Conservation (phyloP, 2,888 invertebrate genomes). For the Harmothoe impar region DNA sequence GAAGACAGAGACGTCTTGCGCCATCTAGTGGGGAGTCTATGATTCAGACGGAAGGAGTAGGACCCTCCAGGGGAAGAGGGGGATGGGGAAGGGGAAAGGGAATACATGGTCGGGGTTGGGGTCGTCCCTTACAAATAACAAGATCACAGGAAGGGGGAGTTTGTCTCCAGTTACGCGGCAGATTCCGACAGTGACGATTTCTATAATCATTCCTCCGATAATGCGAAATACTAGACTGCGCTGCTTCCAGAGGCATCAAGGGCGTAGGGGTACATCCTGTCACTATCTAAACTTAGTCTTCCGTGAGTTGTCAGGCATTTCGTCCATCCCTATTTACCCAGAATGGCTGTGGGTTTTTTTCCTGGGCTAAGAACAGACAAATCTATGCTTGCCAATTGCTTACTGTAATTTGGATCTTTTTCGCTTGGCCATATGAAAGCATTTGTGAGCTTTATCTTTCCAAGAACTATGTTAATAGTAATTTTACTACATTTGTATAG, state of each 20-base stretch:
- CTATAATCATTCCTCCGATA: slow-evolving; percentile 41
- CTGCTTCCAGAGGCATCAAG: not conserved
- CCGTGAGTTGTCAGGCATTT: no score
- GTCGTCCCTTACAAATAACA: slow-evolving; percentile 31
- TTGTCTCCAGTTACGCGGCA: slow-evolving; percentile 15
- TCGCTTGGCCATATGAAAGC: no score
- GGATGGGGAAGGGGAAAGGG: not conserved
- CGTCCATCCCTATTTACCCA: no score
- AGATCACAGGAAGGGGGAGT: slow-evolving; percentile 26
- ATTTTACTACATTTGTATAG: no score
- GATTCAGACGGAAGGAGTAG: slow-evolving; percentile 30
- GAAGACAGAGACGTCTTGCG: slow-evolving; percentile 58
- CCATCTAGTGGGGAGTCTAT: slow-evolving; percentile 45
- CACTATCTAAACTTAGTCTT: not conserved
- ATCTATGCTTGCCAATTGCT: no score
- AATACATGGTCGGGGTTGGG: not conserved
- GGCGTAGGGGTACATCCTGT: not conserved
- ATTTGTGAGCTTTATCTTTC: no score
- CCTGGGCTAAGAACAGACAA: no score
- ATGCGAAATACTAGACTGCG: slow-evolving; percentile 33
- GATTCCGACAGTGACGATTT: slow-evolving; percentile 14
- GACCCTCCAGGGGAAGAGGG: not conserved
- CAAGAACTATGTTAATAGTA: no score
- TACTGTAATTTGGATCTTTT: no score
- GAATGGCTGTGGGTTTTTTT: no score